Percentiles rank a stretch among this genome's conserved stretches.
These are phyloP conservation scores for Odontesthes bonariensis DNA, from an alignment of 2,113 vertebrate species.

Conservation along the genomic window DNA sequence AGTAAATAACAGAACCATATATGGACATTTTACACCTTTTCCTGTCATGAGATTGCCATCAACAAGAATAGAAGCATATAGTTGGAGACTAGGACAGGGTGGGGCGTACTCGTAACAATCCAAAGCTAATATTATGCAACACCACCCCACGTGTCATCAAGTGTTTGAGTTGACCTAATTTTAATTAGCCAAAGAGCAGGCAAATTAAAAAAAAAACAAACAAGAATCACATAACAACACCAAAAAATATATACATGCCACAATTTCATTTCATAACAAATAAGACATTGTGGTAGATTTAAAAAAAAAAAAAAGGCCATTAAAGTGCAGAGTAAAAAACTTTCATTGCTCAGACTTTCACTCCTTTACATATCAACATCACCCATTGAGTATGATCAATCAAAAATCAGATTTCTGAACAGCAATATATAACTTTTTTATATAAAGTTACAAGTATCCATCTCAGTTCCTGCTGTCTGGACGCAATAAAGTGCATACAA, in stretches of 20 bases:
- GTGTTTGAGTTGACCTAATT: neutral
- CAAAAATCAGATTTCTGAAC: conserved; percentile 8
- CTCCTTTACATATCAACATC: neutral
- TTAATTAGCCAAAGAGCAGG: conserved; percentile 24
- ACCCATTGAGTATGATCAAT: conserved; percentile 1
- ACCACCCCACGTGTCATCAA: neutral
- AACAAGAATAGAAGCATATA: too few species aligned
- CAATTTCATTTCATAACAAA: conserved; percentile 25
- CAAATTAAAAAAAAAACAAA: conserved; percentile 9
- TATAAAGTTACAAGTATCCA: conserved; percentile 16
- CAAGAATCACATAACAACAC: neutral
- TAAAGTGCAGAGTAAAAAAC: neutral
- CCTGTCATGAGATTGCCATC: too few species aligned
- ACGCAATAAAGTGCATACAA: conserved; percentile 39
- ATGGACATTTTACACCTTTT: neutral
- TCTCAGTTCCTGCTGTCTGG: conserved; percentile 40
- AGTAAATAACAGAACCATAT: conserved; percentile 7
- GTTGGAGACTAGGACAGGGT: too few species aligned
- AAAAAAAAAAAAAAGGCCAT: neutral
- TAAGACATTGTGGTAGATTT: conserved; percentile 5
- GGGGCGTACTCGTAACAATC: neutral
- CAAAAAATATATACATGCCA: neutral
- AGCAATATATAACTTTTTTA: neutral
- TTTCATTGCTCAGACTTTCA: neutral
- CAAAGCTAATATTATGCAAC: neutral